Percentiles rank a stretch among this genome's conserved stretches.
Conservation (phyloP, 2,797 vertebrate genomes). For the Thamnophis elegans region DNA sequence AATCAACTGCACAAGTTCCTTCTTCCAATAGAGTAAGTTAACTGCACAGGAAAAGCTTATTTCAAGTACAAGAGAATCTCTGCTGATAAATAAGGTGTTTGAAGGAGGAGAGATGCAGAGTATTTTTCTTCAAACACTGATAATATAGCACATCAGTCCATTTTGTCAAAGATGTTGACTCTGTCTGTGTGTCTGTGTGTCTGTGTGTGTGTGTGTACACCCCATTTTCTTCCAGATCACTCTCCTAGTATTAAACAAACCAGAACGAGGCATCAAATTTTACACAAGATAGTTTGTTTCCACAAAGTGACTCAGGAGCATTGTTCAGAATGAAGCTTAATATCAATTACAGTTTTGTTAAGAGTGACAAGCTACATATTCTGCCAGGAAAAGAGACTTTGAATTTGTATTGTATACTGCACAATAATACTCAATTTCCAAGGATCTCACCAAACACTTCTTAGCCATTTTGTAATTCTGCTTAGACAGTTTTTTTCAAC, state of each 20-base stretch:
- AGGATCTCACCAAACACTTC: not conserved
- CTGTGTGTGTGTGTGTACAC: too few species aligned
- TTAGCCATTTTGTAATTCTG: not conserved
- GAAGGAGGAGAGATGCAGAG: not conserved
- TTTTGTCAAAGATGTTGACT: not conserved
- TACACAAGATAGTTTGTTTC: conserved; percentile 17
- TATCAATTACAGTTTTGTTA: conserved; percentile 40
- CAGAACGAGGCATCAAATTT: fast-evolving
- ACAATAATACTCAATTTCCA: not conserved
- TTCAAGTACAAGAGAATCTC: not conserved
- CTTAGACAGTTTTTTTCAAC: not conserved
- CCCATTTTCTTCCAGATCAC: not conserved
- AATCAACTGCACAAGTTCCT: not conserved
- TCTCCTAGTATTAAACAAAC: not conserved
- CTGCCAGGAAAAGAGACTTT: not conserved
- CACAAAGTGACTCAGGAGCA: conserved; percentile 32
- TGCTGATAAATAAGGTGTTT: not conserved
- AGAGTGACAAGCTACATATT: conserved; percentile 48
- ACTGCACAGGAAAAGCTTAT: not conserved
- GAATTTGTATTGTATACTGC: not conserved
- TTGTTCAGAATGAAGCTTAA: conserved; percentile 44
- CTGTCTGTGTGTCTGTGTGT: too few species aligned
- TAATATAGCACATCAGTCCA: not conserved
- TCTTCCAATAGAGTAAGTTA: not conserved
- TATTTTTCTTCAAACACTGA: not conserved